Conservation (phyloP, 1,140 invertebrate species). For the Druon quercuslanigerum region DNA sequence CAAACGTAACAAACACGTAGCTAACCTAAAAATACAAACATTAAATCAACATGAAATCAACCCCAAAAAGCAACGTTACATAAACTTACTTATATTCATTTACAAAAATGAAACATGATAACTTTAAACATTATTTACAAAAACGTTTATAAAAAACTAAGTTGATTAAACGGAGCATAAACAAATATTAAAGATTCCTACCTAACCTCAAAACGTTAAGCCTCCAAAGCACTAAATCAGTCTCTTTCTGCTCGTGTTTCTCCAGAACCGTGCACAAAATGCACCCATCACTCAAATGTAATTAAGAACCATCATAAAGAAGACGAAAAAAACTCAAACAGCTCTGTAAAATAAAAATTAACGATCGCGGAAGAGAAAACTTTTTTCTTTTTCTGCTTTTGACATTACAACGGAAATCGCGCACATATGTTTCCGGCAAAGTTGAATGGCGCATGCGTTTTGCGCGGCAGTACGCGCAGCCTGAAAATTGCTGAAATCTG, state of each 20-base stretch:
- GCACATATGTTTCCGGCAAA: conserved; percentile 69
- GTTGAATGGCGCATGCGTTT: conserved; percentile 56
- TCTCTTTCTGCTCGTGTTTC: background rate
- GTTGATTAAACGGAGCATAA: too few species aligned
- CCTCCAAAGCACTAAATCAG: too few species aligned
- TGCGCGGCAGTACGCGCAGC: conserved; percentile 40
- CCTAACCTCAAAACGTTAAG: conserved; percentile 2
- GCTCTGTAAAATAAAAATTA: background rate
- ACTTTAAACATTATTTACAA: too few species aligned
- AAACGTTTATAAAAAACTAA: too few species aligned
- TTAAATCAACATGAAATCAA: too few species aligned
- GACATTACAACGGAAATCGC: conserved; percentile 67
- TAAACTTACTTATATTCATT: too few species aligned
- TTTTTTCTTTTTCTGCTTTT: conserved; percentile 38
- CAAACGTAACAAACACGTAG: too few species aligned
- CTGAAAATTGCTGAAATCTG: conserved; percentile 67
- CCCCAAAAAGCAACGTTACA: too few species aligned
- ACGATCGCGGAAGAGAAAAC: background rate
- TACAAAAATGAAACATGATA: too few species aligned
- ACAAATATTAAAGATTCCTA: background rate
- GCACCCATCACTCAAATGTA: background rate
- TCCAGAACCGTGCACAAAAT: background rate
- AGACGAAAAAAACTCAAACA: background rate
- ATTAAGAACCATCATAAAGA: background rate
- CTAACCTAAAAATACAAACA: too few species aligned